phyloP scores from a whole-genome alignment of 2,888 invertebrate genomes.

The Coleophora flavipennella region DNA sequence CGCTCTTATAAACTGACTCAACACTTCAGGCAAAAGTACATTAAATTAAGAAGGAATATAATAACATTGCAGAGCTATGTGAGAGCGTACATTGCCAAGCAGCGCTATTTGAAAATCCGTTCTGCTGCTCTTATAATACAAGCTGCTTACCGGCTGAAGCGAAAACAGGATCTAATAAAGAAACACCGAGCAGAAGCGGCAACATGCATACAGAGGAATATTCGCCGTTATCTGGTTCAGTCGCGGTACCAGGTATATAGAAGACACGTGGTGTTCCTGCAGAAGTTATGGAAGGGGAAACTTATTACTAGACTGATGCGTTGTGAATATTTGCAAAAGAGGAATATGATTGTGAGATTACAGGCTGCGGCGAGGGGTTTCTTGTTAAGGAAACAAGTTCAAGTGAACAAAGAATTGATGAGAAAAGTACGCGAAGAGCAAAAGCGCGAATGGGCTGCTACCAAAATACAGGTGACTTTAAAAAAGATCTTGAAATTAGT shows the following conservation, averaged over 20 bases:
- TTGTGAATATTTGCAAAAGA: conserved; percentile 42
- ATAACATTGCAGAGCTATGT: conserved; percentile 33
- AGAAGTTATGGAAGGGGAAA: conserved; percentile 55
- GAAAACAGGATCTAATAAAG: conserved; percentile 22
- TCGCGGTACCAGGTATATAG: conserved; percentile 34
- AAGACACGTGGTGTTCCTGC: conserved; percentile 38
- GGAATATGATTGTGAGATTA: conserved; percentile 36
- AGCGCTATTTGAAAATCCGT: conserved; percentile 32
- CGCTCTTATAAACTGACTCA: conserved; percentile 37
- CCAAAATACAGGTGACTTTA: conserved; percentile 73
- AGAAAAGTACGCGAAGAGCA: conserved; percentile 52
- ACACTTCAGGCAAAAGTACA: conserved; percentile 17
- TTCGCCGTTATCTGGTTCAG: conserved; percentile 37
- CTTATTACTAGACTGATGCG: conserved; percentile 42
- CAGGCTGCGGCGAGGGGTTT: conserved; percentile 63
- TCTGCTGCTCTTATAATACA: conserved; percentile 43
- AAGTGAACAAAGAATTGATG: conserved; percentile 50
- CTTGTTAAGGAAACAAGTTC: conserved; percentile 56
- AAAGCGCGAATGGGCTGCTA: conserved; percentile 66
- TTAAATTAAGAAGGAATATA: conserved; percentile 15
- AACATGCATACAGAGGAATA: conserved; percentile 44
- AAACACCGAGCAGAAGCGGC: conserved; percentile 33
- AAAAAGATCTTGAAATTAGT: background rate
- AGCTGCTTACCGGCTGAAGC: conserved; percentile 42
- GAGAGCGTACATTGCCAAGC: conserved; percentile 34